Evolutionary conservation across 2,797 vertebrate genomes (phyloP).

Genomic region (Manis javanica): DNA sequence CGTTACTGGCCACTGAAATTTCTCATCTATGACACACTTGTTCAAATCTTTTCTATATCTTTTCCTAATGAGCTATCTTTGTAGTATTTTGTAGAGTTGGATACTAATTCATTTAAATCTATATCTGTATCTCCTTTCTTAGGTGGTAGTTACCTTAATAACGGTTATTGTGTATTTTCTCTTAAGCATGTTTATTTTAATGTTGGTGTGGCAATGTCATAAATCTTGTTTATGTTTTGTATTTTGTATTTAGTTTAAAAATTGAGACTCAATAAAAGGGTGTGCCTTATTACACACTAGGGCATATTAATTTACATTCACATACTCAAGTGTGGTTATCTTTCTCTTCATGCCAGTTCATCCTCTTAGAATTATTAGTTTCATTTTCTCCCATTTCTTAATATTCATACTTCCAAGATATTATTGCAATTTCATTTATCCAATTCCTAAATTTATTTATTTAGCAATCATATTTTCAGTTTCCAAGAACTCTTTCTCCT

Average conservation of each 20-base stretch:
- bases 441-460: slow-evolving; percentile 39
- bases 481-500: slow-evolving; percentile 24
- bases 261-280: not conserved
- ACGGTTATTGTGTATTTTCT: not conserved
- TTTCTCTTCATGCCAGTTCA: not conserved
- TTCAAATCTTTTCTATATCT: not conserved
- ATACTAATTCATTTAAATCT: not conserved
- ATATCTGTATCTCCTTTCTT: not conserved
- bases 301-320: not conserved
- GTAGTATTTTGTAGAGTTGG: not conserved
- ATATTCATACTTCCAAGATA: not conserved
- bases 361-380: not conserved
- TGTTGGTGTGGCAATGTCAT: not conserved
- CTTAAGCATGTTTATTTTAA: not conserved
- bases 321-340: not conserved
- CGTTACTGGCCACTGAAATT: not conserved
- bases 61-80: not conserved
- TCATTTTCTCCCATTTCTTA: not conserved
- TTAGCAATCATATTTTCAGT: not conserved
- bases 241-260: not conserved
- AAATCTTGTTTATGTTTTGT: not conserved
- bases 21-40: not conserved
- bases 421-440: not conserved
- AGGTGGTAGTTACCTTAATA: not conserved
- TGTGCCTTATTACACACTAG: no score